Evolutionary conservation across 2,113 vertebrate species (phyloP).

Genomic region (Nymphicus hollandicus): DNA sequence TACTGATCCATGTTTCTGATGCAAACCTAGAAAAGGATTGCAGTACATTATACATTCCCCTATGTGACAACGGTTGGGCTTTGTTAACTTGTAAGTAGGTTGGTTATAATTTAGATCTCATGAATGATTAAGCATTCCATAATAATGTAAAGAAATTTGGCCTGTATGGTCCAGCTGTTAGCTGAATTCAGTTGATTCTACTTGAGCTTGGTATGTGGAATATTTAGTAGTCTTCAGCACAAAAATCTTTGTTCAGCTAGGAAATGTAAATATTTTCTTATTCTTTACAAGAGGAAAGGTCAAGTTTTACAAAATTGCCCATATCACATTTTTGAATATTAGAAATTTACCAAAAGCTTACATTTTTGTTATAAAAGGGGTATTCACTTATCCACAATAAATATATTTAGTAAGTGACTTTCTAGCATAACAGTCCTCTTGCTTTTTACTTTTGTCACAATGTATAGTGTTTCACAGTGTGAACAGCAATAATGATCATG

Average conservation of each 20-base stretch:
- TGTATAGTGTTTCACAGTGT: constrained; percentile 29
- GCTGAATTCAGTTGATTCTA: not conserved
- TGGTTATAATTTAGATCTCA: not conserved
- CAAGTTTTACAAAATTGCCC: constrained; percentile 8
- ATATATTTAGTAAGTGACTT: constrained; percentile 62
- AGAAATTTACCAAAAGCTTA: constrained; percentile 50
- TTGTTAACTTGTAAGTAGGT: not conserved
- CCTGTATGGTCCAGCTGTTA: not conserved
- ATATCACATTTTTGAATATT: constrained; percentile 27
- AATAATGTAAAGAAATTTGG: not conserved
- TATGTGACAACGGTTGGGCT: not conserved
- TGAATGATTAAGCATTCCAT: not conserved
- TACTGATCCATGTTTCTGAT: not conserved
- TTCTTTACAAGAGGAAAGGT: not conserved
- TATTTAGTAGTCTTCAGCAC: constrained; percentile 6
- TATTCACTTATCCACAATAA: constrained; percentile 61
- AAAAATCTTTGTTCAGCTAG: not conserved
- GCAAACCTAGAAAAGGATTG: not conserved
- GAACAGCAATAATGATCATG: constrained; percentile 57
- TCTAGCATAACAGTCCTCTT: constrained; percentile 48
- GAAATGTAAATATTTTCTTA: constrained; percentile 40
- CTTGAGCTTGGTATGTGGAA: not conserved
- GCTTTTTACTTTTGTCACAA: constrained; percentile 64
- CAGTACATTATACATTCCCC: not conserved
- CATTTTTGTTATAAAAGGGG: constrained; percentile 44